Percentiles rank a stretch among this genome's conserved stretches.
phyloP scores from a whole-genome alignment of 2,113 vertebrate genomes.

The Rhynchopsitta pachyrhyncha region DNA sequence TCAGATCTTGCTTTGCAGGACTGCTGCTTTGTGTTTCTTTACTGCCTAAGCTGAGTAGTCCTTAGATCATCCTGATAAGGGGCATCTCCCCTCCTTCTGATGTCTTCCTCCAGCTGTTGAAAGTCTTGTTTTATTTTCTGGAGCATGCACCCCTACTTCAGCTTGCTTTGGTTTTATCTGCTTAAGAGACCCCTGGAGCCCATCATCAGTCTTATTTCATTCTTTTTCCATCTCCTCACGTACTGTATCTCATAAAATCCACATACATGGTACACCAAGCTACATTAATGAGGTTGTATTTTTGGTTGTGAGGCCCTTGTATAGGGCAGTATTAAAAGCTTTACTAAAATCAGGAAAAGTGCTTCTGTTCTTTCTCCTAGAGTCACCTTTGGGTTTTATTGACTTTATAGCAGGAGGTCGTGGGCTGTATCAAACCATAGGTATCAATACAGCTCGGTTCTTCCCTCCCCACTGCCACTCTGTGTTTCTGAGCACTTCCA shows the following conservation, averaged over 20 bases:
- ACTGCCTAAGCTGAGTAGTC: background rate
- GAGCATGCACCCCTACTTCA: background rate
- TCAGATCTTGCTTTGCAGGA: background rate
- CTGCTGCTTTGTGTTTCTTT: background rate
- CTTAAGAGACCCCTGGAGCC: background rate
- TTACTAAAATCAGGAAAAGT: background rate
- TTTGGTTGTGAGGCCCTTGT: background rate
- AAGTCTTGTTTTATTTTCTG: background rate
- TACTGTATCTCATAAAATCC: background rate
- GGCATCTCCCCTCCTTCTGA: background rate
- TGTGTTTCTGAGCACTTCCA: background rate
- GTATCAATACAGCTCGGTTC: background rate
- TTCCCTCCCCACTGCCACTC: too few species aligned
- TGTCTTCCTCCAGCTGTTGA: background rate
- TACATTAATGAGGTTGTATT: background rate
- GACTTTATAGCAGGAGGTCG: background rate
- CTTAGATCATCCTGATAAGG: background rate
- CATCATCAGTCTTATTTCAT: fast-evolving
- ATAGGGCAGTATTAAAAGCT: background rate
- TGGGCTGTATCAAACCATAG: background rate
- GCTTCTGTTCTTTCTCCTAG: fast-evolving
- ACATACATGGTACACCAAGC: fast-evolving
- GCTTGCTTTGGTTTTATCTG: background rate
- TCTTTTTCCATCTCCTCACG: background rate
- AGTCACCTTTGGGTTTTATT: background rate